Percentiles rank a stretch among this genome's conserved stretches.
Evolutionary conservation across 2,888 invertebrate species (phyloP).

Genomic region (Epinotia bilunana): DNA sequence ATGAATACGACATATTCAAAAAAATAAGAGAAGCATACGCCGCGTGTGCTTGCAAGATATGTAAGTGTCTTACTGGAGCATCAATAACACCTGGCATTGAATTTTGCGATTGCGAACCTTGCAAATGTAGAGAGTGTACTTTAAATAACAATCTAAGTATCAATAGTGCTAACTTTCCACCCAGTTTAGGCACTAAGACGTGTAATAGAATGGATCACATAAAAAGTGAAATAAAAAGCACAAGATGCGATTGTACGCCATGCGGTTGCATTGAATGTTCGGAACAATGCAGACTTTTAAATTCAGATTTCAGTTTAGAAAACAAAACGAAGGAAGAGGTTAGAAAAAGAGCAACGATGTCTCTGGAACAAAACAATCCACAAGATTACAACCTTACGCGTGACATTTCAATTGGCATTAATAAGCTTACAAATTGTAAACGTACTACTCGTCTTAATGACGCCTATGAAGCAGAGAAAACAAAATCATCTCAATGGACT

Average conservation of each 20-base stretch:
- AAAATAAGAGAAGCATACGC: slow-evolving; percentile 68
- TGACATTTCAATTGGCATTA: slow-evolving; percentile 60
- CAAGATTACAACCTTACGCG: slow-evolving; percentile 50
- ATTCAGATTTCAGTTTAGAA: slow-evolving; percentile 60
- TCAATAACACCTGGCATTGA: slow-evolving; percentile 29
- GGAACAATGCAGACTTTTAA: slow-evolving; percentile 50
- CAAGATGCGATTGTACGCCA: slow-evolving; percentile 56
- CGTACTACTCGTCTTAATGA: slow-evolving; percentile 61
- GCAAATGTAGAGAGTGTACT: slow-evolving; percentile 45
- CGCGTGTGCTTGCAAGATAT: slow-evolving; percentile 73
- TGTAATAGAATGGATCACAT: slow-evolving; percentile 17
- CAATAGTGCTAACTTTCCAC: slow-evolving; percentile 23
- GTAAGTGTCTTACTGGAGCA: slow-evolving; percentile 64
- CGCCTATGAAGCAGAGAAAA: slow-evolving; percentile 56
- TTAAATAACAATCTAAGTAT: slow-evolving; percentile 5
- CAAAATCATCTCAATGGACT: slow-evolving; percentile 59
- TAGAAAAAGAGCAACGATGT: slow-evolving; percentile 51
- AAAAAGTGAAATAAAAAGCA: slow-evolving; percentile 41
- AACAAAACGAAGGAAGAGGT: slow-evolving; percentile 51
- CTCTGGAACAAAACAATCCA: slow-evolving; percentile 52
- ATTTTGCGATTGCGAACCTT: slow-evolving; percentile 46
- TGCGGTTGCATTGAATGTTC: slow-evolving; percentile 55
- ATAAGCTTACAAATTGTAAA: slow-evolving; percentile 55
- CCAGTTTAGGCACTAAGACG: neutral
- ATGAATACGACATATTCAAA: slow-evolving; percentile 60